Evolutionary conservation across 2,888 invertebrate species (phyloP).

Genomic region (Himalopsyche tibetana): DNA sequence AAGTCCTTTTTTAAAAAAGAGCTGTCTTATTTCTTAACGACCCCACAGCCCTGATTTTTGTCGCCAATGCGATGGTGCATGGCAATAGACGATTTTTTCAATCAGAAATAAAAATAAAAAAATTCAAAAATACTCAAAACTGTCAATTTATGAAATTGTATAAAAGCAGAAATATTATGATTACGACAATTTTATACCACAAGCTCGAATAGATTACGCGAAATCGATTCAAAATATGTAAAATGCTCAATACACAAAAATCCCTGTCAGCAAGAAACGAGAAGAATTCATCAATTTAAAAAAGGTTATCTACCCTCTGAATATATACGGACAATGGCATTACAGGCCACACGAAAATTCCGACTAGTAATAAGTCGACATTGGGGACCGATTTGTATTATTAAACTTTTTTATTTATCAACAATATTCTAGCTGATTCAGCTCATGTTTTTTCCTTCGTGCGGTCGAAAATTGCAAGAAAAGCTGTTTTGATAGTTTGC

Average conservation of each 20-base stretch:
- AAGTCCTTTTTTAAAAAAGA: too few relatives aligned
- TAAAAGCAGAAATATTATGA: too few relatives aligned
- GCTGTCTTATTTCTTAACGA: too few relatives aligned
- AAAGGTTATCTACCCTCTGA: neutral
- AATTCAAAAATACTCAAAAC: too few relatives aligned
- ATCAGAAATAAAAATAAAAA: too few relatives aligned
- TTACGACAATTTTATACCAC: neutral
- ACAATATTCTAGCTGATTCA: neutral
- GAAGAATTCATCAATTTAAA: neutral
- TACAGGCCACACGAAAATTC: neutral
- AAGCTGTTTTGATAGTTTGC: neutral
- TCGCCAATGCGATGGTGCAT: too few relatives aligned
- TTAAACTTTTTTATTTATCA: slow-evolving; percentile 8
- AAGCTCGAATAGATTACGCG: neutral
- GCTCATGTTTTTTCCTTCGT: neutral
- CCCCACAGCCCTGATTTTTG: too few relatives aligned
- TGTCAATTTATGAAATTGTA: too few relatives aligned
- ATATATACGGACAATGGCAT: neutral
- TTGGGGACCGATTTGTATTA: neutral
- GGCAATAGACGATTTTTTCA: too few relatives aligned
- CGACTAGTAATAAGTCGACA: neutral
- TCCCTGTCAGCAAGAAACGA: neutral
- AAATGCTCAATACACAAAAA: neutral
- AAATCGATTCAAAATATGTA: neutral
- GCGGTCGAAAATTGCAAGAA: slow-evolving; percentile 9